Evolutionary conservation across 2,797 vertebrate species (phyloP), one percentile per base, ranked within the genome.

Genomic region (Lithobates pipiens): DNA sequence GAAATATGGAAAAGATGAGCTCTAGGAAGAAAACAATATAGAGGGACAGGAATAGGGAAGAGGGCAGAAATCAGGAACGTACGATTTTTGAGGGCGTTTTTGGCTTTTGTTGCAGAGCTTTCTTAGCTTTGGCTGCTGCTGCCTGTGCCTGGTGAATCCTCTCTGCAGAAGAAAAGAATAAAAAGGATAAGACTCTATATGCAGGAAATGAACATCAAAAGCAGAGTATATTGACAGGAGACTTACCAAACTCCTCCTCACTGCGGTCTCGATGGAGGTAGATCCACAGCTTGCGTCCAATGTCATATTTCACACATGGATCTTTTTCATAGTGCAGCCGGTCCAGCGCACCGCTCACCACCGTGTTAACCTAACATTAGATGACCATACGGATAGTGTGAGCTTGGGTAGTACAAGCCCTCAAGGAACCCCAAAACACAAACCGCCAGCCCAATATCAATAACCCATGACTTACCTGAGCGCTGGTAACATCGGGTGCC

Each of bases 301-400:
- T 98, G 89, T 99, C 98, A 0, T 99, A 99, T 82, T 99, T 99
- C 77, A 99, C 98, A 82, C 98, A 99, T 0, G 98, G 98, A 88
- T 99, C 98, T 85, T 99, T 99, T 90, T 99, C 98, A 21, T 99
- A 99, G 88, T 99, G 98, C 3, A 99, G 91, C 73, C 98, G 93
- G 83, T 99, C 98, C 88, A 99, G 91, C 27, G 98, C 98, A 0
- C 98, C 98, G 3, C 98, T 99, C 86, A 99, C 98, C 57, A 99
- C 98, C 0, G 98, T 98, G 88, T 99, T 99, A 82, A 99, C 98
- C 98, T 99, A 88, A 7, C 15, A 61, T 1, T 46, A 70, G 15
- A 77, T 3, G 10, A 69, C 11, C 1, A 29, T 2, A 29, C 4
- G 10, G 74, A 13, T 2, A 13, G 23, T 57, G 11, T 54, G 5